Base-by-base conservation (phyloP, 1,140 invertebrate species). In the Lepidurus arcticus region DNA sequence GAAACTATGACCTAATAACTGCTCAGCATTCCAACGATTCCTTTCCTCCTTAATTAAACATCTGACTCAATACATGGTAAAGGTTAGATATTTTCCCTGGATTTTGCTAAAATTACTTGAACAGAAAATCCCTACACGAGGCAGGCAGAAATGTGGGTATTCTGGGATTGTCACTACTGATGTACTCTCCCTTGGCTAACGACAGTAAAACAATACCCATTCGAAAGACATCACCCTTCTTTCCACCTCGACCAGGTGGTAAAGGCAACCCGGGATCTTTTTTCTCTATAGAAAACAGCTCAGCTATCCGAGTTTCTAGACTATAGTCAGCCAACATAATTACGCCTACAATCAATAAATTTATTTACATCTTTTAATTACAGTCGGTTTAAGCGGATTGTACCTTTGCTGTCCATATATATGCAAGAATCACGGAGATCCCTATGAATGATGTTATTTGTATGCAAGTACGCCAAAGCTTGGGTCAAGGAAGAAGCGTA, bases 381-480 rank as follows among this genome's bases (percentile, higher is more conserved):
- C 10, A 34, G 9, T 44, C 7, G 9, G 74, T 53, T 42, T 43
- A 78, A 73, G 73, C 26, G 16, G 34, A 73, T 80, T n/a, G 78
- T 80, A 82, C 83, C 90, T 43, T 82, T 83, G n/a, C 86, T 85
- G 81, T 89, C 88, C 79, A 91, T 87, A 81, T 16, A 89, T n/a
- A 65, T 65, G 53, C 53, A 65, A 65, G 53, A 65, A 65, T 65
- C 53, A 65, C 53, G 84, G 8, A 95, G 82, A 85, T 92, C 90
- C 82, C 91, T 91, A 83, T 95, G 92, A 1, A 92, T 90, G 10
- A 94, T 89, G 81, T 91, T 91, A 82, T 93, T 93, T 73, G 88
- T 85, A 82, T 94, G 93, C 13, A 95, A 84, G 83, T 90, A 93
- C n/a, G 89, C 84, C 8, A 95, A 81, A 3, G 90, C 90, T 75